These are phyloP conservation scores for Cichladusa arquata DNA, from an alignment of 2,113 vertebrate genomes.

Conservation along the genomic window DNA sequence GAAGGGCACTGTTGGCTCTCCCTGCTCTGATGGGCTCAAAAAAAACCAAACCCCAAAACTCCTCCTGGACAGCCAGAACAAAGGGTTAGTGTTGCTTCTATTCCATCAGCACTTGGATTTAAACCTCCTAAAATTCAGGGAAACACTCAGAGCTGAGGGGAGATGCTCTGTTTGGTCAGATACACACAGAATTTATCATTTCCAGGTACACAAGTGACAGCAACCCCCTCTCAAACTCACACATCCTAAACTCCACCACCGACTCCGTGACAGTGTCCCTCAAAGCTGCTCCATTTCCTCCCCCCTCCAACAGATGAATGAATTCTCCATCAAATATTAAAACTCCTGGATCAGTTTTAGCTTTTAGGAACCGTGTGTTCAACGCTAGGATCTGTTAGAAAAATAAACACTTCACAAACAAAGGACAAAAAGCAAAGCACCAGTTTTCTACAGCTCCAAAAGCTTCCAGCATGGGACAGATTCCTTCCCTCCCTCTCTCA, in stretches of 20 bases:
- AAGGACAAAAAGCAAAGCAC: conserved; percentile 53
- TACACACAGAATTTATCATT: neutral
- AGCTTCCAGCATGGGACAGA: conserved; percentile 51
- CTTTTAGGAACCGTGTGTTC: conserved; percentile 40
- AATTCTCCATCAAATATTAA: neutral
- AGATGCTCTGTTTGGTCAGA: neutral
- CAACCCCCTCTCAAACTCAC: neutral
- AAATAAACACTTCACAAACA: conserved; percentile 61
- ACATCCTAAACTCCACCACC: neutral
- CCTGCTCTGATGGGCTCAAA: neutral
- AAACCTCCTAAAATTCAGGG: neutral
- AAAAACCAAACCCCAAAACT: neutral
- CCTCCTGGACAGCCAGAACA: neutral
- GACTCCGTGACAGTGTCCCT: neutral
- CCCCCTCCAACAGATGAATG: neutral
- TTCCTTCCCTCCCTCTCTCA: neutral
- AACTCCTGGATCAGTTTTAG: neutral
- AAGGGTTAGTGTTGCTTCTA: neutral
- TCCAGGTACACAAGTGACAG: neutral
- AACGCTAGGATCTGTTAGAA: conserved; percentile 56
- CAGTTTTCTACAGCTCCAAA: conserved; percentile 61
- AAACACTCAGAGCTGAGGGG: neutral
- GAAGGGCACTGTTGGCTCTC: neutral
- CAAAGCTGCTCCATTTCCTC: neutral
- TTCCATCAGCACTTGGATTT: neutral